Percentiles rank a stretch among this genome's conserved stretches.
Conservation (phyloP, 37 sponge, comb jelly and placozoan species). For the Chondrilla cf. caribensis region DNA sequence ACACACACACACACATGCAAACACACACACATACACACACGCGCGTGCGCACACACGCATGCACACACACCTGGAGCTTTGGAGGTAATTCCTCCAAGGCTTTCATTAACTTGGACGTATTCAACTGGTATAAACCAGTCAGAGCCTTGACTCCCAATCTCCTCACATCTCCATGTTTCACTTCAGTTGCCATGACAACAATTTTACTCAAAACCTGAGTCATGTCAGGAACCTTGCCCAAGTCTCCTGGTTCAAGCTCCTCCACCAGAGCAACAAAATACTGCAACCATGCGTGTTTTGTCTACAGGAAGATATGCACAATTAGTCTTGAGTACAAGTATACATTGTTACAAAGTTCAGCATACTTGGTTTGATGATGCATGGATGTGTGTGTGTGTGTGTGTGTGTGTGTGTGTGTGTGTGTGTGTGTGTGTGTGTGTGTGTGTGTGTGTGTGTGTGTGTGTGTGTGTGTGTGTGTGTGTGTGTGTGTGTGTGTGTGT, state of each 20-base stretch:
- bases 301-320: slow-evolving; percentile 13
- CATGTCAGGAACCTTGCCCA: slow-evolving; percentile 40
- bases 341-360: too few relatives aligned
- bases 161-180: slow-evolving; percentile 66
- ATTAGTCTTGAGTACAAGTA: too few relatives aligned
- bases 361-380: too few relatives aligned
- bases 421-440: too few relatives aligned
- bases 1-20: too few relatives aligned
- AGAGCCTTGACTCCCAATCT: slow-evolving; percentile 42
- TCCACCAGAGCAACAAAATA: slow-evolving; percentile 60
- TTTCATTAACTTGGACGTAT: slow-evolving; percentile 53
- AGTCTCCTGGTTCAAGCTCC: slow-evolving; percentile 53
- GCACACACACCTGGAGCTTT: slow-evolving; percentile 45
- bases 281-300: slow-evolving; percentile 75
- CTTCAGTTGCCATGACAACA: slow-evolving; percentile 53
- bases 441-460: too few relatives aligned
- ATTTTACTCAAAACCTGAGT: slow-evolving; percentile 56
- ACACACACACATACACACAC: too few relatives aligned
- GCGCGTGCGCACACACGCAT: too few relatives aligned
- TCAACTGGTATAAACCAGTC: slow-evolving; percentile 65
- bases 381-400: too few relatives aligned
- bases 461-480: too few relatives aligned
- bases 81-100: slow-evolving; percentile 44
- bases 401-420: too few relatives aligned
- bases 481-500: too few relatives aligned